Base-by-base conservation (phyloP, 1,140 invertebrate genomes). In the Apis laboriosa region DNA sequence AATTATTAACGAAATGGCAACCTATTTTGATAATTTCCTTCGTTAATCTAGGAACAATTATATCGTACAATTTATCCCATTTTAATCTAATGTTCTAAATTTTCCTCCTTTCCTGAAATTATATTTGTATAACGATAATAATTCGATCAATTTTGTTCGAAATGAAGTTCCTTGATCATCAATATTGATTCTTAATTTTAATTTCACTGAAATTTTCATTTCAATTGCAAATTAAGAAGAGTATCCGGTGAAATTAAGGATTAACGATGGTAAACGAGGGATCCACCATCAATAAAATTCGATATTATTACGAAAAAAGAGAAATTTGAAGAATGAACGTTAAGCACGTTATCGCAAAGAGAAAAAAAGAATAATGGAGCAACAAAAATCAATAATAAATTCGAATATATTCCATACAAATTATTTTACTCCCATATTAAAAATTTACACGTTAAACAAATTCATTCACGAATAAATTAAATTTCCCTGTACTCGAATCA, bases 151-250 rank as follows among this genome's bases (percentile, higher is more conserved):
- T 43, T 43, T 67, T 5, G 21, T 19, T 7, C 28, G 34, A 11
- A 43, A 21, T 21, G 34, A 43, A 28, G 61, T 34, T 64, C 24
- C 24, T 28, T 17, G 24, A 28, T 28, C 61, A 12, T 34, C 51
- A 4, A 56, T 72, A 72, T 72, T 19, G 70, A 72, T 72, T 72
- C 51, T 72, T 70, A 53, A 70, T 70, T 70, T 70, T 70, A 51
- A 70, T 70, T 24, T 9, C 49, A 12, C 11, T 53, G 67, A n/a
- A 70, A 70, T 70, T 53, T 70, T 71, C 70, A 28, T 71, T 71
- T 56, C 53, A 56, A 28, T 55, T 19, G 51, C 70, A 17, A 56
- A 24, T 72, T n/a, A 72, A 24, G 24, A 24, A 24, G n/a, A 3
- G 12, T 28, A 17, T 15, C 5, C 43, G 0, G 49, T 5, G 13